Conservation (phyloP, 2,113 vertebrate genomes). For the Dasyurus viverrinus region DNA sequence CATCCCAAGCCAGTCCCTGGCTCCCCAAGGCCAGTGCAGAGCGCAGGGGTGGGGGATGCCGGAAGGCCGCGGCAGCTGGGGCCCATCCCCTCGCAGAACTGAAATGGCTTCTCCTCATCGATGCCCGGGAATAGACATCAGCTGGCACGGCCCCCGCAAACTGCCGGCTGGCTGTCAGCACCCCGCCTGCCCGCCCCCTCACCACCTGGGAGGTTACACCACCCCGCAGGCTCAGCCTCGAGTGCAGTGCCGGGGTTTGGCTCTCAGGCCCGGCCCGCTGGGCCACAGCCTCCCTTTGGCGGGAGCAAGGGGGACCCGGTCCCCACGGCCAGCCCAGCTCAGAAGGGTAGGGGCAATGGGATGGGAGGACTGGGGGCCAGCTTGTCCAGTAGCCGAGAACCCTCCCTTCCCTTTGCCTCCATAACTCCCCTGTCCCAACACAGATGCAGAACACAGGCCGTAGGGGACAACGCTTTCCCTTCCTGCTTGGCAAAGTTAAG, state of each 20-base stretch:
- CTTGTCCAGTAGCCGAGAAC: no score
- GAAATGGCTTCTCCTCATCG: conserved; percentile 74
- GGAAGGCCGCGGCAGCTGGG: conserved; percentile 53
- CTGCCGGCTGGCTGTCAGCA: conserved; percentile 75
- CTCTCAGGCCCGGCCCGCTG: conserved; percentile 23
- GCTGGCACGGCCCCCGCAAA: conserved; percentile 78
- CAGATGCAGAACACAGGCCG: neutral
- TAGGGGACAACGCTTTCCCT: neutral
- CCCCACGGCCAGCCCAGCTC: neutral
- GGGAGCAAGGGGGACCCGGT: neutral
- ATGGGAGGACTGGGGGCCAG: neutral
- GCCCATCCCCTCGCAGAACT: conserved; percentile 66
- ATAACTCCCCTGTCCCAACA: neutral
- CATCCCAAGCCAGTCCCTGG: conserved; percentile 16
- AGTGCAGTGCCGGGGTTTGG: conserved; percentile 7
- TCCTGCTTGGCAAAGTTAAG: neutral
- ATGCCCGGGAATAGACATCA: conserved; percentile 80
- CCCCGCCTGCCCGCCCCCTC: conserved; percentile 63
- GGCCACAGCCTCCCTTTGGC: neutral
- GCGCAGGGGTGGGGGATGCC: conserved; percentile 46
- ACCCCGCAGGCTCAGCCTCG: conserved; percentile 63
- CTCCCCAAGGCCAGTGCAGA: neutral
- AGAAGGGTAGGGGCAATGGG: neutral
- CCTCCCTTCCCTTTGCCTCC: neutral
- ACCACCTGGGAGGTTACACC: conserved; percentile 77